A percentile compares a stretch with the other conserved stretches of the same genome.
These are phyloP conservation scores for Trichonephila clavipes DNA, from an alignment of 1,140 invertebrate genomes.

Conservation along the genomic window DNA sequence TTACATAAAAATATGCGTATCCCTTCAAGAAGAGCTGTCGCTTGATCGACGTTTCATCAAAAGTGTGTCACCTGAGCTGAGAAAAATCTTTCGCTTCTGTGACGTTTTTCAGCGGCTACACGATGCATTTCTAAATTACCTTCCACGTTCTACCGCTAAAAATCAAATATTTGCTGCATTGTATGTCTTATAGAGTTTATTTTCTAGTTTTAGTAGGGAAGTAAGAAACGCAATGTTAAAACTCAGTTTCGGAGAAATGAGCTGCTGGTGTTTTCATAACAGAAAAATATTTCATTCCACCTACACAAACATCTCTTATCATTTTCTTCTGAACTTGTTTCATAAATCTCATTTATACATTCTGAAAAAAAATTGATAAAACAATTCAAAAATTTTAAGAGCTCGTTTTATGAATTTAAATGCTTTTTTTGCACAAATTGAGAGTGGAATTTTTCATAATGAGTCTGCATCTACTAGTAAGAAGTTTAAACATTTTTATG, in stretches of 20 bases:
- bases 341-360: too few relatives aligned
- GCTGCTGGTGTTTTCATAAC: neutral
- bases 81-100: conserved; percentile 2
- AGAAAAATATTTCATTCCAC: neutral
- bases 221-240: neutral
- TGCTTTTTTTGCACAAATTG: too few relatives aligned
- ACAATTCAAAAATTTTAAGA: too few relatives aligned
- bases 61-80: conserved; percentile 5
- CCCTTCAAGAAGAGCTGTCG: conserved; percentile 6
- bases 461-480: too few relatives aligned
- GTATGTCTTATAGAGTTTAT: neutral
- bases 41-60: conserved; percentile 31
- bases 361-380: too few relatives aligned
- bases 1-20: conserved; percentile 7
- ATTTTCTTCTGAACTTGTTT: neutral
- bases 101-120: neutral
- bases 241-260: neutral
- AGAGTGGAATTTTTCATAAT: too few relatives aligned
- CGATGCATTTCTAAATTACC: conserved; percentile 15
- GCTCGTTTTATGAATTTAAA: too few relatives aligned
- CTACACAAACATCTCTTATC: neutral
- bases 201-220: neutral
- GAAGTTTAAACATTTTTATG: too few relatives aligned
- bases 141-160: neutral
- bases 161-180: conserved; percentile 13